These are phyloP conservation scores for Enteromius argenteus DNA, from an alignment of 2,797 vertebrate genomes.

Conservation along the genomic window DNA sequence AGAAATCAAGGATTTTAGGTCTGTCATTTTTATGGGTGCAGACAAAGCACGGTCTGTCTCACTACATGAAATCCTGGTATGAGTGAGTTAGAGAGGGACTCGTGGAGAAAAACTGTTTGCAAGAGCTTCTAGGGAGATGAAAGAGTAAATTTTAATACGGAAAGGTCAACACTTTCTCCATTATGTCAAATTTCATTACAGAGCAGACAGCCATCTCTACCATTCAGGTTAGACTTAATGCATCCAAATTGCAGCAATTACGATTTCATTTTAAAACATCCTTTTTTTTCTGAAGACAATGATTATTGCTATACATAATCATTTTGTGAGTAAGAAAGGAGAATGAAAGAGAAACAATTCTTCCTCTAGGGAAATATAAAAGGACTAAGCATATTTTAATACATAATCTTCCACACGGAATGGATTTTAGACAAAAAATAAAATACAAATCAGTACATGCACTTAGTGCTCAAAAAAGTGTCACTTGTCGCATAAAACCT, in stretches of 20 bases:
- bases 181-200: constrained; percentile 59
- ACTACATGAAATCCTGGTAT: neutral
- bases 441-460: neutral
- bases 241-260: constrained; percentile 75
- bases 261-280: constrained; percentile 64
- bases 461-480: neutral
- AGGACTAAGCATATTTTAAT: constrained; percentile 9
- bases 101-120: constrained; percentile 59
- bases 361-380: constrained; percentile 7
- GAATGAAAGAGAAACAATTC: constrained; percentile 42
- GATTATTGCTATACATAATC: constrained; percentile 62
- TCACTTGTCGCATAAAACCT: neutral
- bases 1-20: neutral
- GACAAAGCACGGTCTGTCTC: neutral
- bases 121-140: constrained; percentile 45
- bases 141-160: constrained; percentile 25
- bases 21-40: neutral
- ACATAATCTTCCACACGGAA: neutral
- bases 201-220: constrained; percentile 44
- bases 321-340: constrained; percentile 53
- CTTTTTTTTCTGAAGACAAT: constrained; percentile 58
- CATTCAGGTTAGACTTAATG: constrained; percentile 66
- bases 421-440: neutral
- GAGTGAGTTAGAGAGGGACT: neutral
- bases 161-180: constrained; percentile 49